phyloP scores from a whole-genome alignment of 2,888 invertebrate species.

The Eubasilissa splendida region DNA sequence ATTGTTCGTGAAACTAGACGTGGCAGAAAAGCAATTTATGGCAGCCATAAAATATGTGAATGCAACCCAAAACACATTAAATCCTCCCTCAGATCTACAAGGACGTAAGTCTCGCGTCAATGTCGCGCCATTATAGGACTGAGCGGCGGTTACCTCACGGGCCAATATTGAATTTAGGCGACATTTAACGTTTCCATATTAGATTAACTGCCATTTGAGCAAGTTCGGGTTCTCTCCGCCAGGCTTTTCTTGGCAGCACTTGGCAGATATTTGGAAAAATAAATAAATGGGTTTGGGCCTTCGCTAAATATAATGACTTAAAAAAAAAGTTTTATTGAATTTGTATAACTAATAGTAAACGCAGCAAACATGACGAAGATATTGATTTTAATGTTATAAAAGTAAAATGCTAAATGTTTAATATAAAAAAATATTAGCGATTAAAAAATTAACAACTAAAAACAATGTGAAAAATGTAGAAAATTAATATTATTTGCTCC shows the following conservation, averaged over 20 bases:
- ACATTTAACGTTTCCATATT: slow-evolving; percentile 55
- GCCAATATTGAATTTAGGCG: slow-evolving; percentile 55
- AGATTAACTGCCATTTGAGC: slow-evolving; percentile 50
- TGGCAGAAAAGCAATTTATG: slow-evolving; percentile 64
- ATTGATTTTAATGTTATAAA: no score
- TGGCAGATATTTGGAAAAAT: slow-evolving; percentile 45
- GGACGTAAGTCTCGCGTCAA: slow-evolving; percentile 61
- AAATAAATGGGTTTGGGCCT: slow-evolving; percentile 51
- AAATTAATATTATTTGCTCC: no score
- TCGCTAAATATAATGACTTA: slow-evolving; percentile 31
- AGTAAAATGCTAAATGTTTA: no score
- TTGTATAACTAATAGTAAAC: no score
- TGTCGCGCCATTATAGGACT: slow-evolving; percentile 62
- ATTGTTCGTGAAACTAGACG: slow-evolving; percentile 61
- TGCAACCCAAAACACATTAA: slow-evolving; percentile 63
- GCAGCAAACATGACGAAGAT: no score
- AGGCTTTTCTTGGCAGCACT: slow-evolving; percentile 54
- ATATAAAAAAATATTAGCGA: no score
- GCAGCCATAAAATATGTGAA: slow-evolving; percentile 62
- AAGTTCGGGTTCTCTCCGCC: slow-evolving; percentile 54
- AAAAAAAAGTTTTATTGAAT: no score
- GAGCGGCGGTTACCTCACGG: slow-evolving; percentile 65
- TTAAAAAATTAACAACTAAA: no score
- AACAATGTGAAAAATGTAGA: no score
- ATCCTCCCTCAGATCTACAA: slow-evolving; percentile 59